phyloP scores from a whole-genome alignment of 2,888 invertebrate species.

The Cepaea hortensis region DNA sequence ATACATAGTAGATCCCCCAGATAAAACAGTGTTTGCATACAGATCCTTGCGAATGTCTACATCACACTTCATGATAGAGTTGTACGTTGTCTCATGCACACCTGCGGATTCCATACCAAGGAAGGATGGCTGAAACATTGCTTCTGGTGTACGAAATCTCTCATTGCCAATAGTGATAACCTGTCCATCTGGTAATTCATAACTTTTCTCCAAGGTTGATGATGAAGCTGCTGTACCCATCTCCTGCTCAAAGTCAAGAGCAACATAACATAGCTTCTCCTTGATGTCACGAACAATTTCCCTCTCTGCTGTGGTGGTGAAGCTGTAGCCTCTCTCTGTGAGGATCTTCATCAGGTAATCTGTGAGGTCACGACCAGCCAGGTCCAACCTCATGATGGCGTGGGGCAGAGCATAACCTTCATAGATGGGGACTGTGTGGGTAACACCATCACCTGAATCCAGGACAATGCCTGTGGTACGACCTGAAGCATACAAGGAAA shows the following conservation, averaged over 20 bases:
- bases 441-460: slow-evolving; percentile 96
- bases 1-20: slow-evolving; percentile 96
- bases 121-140: slow-evolving; percentile 71
- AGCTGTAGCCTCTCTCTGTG: slow-evolving; percentile 75
- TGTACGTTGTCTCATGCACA: slow-evolving; percentile 68
- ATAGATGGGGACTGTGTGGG: slow-evolving; percentile 89
- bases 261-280: slow-evolving; percentile 96
- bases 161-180: slow-evolving; percentile 74
- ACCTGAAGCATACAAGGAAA: slow-evolving; percentile 93
- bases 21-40: slow-evolving; percentile 82
- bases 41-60: slow-evolving; percentile 68
- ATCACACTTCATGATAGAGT: slow-evolving; percentile 69
- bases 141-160: slow-evolving; percentile 68
- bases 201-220: slow-evolving; percentile 92
- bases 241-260: slow-evolving; percentile 89
- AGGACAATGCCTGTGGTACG: slow-evolving; percentile 95
- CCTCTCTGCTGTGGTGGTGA: slow-evolving; percentile 85
- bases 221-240: slow-evolving; percentile 87
- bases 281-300: slow-evolving; percentile 96
- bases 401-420: slow-evolving; percentile 68
- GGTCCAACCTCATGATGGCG: slow-evolving; percentile 64
- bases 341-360: slow-evolving; percentile 78
- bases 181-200: slow-evolving; percentile 77
- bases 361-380: slow-evolving; percentile 67
- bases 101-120: slow-evolving; percentile 73